Evolutionary conservation across 1,140 invertebrate species (phyloP).

Genomic region (Drosophila fuyamai): DNA sequence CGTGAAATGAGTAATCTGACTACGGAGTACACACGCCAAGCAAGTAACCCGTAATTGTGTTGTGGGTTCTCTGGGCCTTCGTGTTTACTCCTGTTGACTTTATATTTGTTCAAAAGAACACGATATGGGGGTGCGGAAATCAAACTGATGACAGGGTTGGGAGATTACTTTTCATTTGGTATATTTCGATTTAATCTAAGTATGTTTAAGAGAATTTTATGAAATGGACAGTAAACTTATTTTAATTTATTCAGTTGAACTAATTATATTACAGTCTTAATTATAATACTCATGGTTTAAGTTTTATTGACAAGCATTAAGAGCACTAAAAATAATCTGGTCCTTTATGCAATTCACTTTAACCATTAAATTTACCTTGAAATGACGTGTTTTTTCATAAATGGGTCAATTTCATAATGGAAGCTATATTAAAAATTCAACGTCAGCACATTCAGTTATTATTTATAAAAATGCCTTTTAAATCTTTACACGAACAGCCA

Average conservation of each 20-base stretch:
- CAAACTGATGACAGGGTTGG: not conserved
- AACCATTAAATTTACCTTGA: too few relatives aligned
- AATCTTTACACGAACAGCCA: not conserved
- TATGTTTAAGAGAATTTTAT: too few relatives aligned
- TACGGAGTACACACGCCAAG: conserved; percentile 9
- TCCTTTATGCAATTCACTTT: too few relatives aligned
- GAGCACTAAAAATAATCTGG: too few relatives aligned
- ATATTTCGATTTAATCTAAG: not conserved
- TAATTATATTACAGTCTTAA: too few relatives aligned
- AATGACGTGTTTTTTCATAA: too few relatives aligned
- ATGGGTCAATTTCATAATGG: too few relatives aligned
- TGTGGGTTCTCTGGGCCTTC: conserved; percentile 28
- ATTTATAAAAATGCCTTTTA: not conserved
- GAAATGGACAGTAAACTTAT: not conserved
- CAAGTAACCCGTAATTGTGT: conserved; percentile 34
- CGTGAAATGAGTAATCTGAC: conserved; percentile 36
- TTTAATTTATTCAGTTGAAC: too few relatives aligned
- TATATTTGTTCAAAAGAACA: conserved; percentile 11
- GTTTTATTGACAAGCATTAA: too few relatives aligned
- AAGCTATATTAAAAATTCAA: too few relatives aligned
- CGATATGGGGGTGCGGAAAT: conserved; percentile 1
- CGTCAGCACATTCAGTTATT: not conserved
- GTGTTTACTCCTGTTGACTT: conserved; percentile 40
- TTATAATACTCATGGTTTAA: too few relatives aligned
- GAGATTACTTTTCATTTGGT: not conserved